Percentiles rank a stretch among this genome's conserved stretches.
Conservation (phyloP, 2,888 invertebrate genomes). For the Anthrax anthrax region DNA sequence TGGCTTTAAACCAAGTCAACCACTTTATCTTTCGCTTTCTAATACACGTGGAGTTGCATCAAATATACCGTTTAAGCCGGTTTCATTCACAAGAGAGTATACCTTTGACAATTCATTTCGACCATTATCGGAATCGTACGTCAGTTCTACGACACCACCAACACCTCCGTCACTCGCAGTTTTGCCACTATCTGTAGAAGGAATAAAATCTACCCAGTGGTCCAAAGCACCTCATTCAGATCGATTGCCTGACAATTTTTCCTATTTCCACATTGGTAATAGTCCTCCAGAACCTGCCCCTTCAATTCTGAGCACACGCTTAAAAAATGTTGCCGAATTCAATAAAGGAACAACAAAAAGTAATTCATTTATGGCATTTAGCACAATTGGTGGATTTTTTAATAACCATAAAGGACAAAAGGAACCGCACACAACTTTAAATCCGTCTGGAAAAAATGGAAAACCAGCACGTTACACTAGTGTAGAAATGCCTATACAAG, state of each 20-base stretch:
- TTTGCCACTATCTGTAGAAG: slow-evolving; percentile 14
- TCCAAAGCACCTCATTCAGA: slow-evolving; percentile 8
- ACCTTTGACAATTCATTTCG: slow-evolving; percentile 1
- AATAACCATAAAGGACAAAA: slow-evolving; percentile 12
- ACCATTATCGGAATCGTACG: slow-evolving; percentile 19
- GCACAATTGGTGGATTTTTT: slow-evolving; percentile 43
- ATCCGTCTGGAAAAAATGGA: background rate
- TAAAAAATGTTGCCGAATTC: slow-evolving; percentile 17
- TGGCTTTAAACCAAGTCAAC: background rate
- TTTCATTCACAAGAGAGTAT: background rate
- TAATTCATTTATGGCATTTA: slow-evolving; percentile 41
- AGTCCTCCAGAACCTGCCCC: slow-evolving; percentile 10
- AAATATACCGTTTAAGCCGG: background rate
- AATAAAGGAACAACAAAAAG: slow-evolving; percentile 37
- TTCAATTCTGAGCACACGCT: slow-evolving; percentile 4
- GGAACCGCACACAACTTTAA: background rate
- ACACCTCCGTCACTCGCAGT: slow-evolving; percentile 3
- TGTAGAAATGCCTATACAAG: background rate
- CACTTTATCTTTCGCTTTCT: background rate
- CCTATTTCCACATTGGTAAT: slow-evolving; percentile 31
- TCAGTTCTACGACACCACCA: slow-evolving; percentile 21
- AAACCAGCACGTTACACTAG: background rate
- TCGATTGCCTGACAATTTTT: slow-evolving; percentile 24
- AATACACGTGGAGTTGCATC: background rate
- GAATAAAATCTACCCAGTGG: slow-evolving; percentile 23